A percentile compares a stretch with the other conserved stretches of the same genome.
Conservation (phyloP, 2,888 invertebrate genomes). For the Ophion obscuratus region DNA sequence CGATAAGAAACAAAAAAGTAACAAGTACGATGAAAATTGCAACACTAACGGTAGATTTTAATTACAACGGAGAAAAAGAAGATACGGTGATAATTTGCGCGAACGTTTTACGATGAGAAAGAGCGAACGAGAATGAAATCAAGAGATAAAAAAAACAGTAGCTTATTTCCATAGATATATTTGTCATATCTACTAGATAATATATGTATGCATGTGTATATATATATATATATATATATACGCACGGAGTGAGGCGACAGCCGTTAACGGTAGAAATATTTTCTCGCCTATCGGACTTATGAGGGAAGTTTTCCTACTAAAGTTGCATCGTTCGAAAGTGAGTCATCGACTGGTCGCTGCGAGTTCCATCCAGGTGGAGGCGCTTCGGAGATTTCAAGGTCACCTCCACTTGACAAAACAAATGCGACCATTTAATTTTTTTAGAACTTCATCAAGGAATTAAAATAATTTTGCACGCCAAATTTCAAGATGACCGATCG, state of each 20-base stretch:
- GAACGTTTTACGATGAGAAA: conserved; percentile 29
- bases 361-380: no score
- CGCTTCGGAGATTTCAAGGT: no score
- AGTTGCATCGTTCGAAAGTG: no score
- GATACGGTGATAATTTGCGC: conserved; percentile 39
- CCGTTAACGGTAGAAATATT: no score
- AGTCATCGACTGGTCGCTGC: no score
- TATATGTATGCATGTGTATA: background rate
- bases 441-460: no score
- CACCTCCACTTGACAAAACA: no score
- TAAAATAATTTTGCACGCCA: no score
- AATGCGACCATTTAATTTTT: no score
- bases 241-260: background rate
- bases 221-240: conserved; percentile 15
- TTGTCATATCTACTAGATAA: conserved; percentile 43
- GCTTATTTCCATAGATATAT: conserved; percentile 56
- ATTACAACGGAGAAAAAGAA: conserved; percentile 27
- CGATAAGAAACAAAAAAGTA: conserved; percentile 28
- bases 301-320: no score
- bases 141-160: background rate
- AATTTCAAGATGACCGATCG: no score
- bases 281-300: no score
- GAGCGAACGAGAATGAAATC: conserved; percentile 15
- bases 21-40: conserved; percentile 3
- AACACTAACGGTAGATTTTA: background rate